Conservation (phyloP, 1,140 invertebrate genomes). For the Glossosoma conforme region DNA sequence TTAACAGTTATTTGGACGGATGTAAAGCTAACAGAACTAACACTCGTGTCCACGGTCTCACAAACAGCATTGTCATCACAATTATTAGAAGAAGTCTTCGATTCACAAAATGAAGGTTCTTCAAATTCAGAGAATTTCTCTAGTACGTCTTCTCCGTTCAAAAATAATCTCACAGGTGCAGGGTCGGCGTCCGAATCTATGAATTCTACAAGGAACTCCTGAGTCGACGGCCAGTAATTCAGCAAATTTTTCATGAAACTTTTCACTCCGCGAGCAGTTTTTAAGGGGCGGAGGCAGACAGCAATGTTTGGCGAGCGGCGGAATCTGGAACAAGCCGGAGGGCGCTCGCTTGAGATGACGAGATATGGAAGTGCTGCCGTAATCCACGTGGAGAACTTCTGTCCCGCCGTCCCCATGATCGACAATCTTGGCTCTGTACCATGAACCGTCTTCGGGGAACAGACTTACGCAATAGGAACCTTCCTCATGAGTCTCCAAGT, state of each 20-base stretch:
- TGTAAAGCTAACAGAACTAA: no score
- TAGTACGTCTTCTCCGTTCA: conserved; percentile 38
- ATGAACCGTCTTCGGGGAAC: conserved; percentile 58
- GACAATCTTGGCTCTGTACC: conserved; percentile 58
- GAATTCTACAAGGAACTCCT: conserved; percentile 49
- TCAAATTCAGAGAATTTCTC: not conserved
- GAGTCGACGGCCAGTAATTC: conserved; percentile 42
- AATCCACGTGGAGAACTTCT: conserved; percentile 67
- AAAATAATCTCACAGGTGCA: conserved; percentile 39
- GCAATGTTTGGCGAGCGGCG: conserved; percentile 58
- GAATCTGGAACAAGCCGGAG: conserved; percentile 52
- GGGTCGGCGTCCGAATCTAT: conserved; percentile 46
- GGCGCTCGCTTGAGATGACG: conserved; percentile 56
- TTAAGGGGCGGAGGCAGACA: conserved; percentile 49
- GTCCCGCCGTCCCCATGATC: conserved; percentile 50
- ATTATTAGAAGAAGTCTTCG: no score
- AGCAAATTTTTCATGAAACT: conserved; percentile 46
- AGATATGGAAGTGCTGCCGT: conserved; percentile 61
- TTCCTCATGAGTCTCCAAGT: conserved; percentile 44
- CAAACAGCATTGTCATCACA: no score
- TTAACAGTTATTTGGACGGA: no score
- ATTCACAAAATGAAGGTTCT: no score
- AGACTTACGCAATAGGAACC: conserved; percentile 59
- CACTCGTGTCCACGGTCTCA: no score
- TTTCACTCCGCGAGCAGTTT: conserved; percentile 38